Evolutionary conservation across 2,797 vertebrate genomes (phyloP).

Genomic region (Momotus momota): DNA sequence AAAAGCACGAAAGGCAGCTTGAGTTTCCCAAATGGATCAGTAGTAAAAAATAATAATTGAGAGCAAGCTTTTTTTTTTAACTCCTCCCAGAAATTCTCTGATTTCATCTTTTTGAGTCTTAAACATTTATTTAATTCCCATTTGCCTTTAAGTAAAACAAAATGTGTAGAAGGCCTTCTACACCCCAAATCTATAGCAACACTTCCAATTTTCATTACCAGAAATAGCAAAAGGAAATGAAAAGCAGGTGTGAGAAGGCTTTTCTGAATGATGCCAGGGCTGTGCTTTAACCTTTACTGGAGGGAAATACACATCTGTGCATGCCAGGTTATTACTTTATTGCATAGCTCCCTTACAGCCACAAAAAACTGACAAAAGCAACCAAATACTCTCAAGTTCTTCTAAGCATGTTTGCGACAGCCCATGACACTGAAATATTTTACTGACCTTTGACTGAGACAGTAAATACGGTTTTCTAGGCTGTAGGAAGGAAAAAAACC

Average conservation of each 20-base stretch:
- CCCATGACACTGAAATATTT: constrained; percentile 32
- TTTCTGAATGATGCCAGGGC: constrained; percentile 74
- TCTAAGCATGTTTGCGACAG: constrained; percentile 35
- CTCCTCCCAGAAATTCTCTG: constrained; percentile 56
- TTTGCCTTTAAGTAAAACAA: constrained; percentile 68
- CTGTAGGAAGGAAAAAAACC: not conserved
- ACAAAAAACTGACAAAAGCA: constrained; percentile 68
- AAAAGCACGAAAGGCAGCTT: not conserved
- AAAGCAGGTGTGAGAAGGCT: constrained; percentile 81
- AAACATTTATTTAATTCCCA: constrained; percentile 69
- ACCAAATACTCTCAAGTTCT: constrained; percentile 53
- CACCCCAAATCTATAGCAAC: constrained; percentile 66
- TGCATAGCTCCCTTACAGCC: constrained; percentile 16
- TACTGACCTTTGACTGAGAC: constrained; percentile 46
- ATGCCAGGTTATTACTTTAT: constrained; percentile 52
- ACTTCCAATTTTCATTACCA: constrained; percentile 79
- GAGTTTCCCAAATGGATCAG: not conserved
- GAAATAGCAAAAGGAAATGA: constrained; percentile 82
- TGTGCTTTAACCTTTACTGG: constrained; percentile 70
- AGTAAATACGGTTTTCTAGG: constrained; percentile 25
- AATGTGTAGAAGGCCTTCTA: constrained; percentile 66
- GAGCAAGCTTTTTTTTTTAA: constrained; percentile 9
- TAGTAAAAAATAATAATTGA: not conserved
- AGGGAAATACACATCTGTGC: constrained; percentile 51
- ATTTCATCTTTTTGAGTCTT: constrained; percentile 55